Evolutionary conservation across 2,888 invertebrate species (phyloP), one percentile per base, ranked within the genome.

Genomic region (Cosmia pyralina): DNA sequence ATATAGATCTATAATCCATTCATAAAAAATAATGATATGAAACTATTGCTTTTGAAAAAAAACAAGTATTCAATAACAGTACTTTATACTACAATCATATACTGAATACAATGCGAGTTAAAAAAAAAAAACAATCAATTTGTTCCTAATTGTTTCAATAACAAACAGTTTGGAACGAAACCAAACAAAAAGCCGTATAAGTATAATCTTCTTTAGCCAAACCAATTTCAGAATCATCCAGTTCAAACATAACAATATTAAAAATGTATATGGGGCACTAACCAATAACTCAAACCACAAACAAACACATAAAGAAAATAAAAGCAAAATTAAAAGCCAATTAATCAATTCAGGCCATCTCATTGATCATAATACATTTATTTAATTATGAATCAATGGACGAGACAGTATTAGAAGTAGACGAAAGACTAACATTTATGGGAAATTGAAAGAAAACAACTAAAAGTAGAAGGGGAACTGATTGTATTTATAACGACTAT

Each of bases 171-270:
- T 64, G 50, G 46, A 53, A 34, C 41, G 62, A 81, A 77, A 75
- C 48, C 67, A 80, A 73, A 59, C 48, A 74, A 55, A 66, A 44
- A n/a, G 6, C 10, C n/a, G 8, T 34, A 72, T 44, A n/a, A n/a
- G n/a, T n/a, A 48, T 67, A 75, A 77, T 81, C 62, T 52, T 48
- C 46, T 75, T 73, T 67, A 38, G 34, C 41, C 28, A 41, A 66
- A 62, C 81, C 52, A 62, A 77, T 81, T 77, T 75, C 34, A 53
- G 57, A n/a, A 52, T 63, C 11, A 57, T 66, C 62, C 34, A 80
- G 34, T 60, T 41, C 62, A 81, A 81, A 81, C 41, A 64, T 58
- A 75, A 66, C 52, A 48, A 63, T 22, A 60, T 74, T 66, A 50
- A 55, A 55, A 48, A 50, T 34, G 0, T 55, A 62, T 38, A 46